phyloP scores from a whole-genome alignment of 1,140 invertebrate genomes.

The Lamellibrachia luymesi region DNA sequence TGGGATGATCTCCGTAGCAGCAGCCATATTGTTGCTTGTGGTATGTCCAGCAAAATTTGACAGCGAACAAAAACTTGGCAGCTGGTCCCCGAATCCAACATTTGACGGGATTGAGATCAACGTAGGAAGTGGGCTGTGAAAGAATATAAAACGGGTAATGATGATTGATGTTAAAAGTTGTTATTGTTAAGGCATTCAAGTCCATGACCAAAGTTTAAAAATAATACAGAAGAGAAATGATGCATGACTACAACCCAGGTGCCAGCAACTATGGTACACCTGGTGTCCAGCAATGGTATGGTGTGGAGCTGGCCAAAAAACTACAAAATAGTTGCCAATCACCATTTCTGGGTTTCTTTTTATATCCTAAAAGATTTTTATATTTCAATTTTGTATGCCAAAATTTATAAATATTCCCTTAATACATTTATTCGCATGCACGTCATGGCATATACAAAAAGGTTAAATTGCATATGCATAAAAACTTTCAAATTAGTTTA shows the following conservation, averaged over 20 bases:
- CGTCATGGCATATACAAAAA: neutral
- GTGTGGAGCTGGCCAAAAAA: neutral
- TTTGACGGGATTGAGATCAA: constrained; percentile 20
- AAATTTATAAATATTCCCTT: neutral
- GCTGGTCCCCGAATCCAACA: constrained; percentile 15
- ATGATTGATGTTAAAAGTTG: neutral
- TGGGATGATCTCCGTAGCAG: neutral
- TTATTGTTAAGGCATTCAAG: neutral
- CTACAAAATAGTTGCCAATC: no score
- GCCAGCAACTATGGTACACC: neutral
- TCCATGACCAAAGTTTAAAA: neutral
- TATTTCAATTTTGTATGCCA: no score
- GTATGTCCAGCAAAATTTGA: neutral
- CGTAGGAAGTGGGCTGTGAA: constrained; percentile 11
- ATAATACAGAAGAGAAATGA: neutral
- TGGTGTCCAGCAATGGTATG: neutral
- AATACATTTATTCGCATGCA: neutral
- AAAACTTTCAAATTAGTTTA: neutral
- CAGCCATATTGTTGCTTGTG: neutral
- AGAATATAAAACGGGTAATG: neutral
- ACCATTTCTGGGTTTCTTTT: no score
- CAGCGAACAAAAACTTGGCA: neutral
- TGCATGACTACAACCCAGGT: neutral
- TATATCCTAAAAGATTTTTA: no score
- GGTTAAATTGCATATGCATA: neutral